These are phyloP conservation scores for Aurelia aurita DNA, from an alignment of 30 jellyfish, hydroid and myxozoan species.

Conservation along the genomic window DNA sequence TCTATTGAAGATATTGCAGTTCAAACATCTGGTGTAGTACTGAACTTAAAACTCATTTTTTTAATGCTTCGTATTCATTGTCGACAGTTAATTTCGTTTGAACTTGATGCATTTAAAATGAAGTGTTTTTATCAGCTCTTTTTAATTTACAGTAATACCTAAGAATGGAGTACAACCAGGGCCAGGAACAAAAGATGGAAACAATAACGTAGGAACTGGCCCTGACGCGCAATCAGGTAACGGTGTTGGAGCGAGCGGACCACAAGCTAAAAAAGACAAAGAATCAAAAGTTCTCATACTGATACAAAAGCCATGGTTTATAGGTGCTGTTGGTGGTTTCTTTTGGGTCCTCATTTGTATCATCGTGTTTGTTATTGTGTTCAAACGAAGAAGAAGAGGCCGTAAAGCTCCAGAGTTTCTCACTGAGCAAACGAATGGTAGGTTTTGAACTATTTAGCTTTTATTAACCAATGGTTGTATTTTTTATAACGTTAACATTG, in stretches of 20 bases:
- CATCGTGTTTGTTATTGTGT: slow-evolving; percentile 72
- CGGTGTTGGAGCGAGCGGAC: slow-evolving; percentile 14
- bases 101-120: too few relatives aligned
- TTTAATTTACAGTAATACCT: too few relatives aligned
- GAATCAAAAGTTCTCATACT: slow-evolving; percentile 50
- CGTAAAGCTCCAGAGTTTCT: slow-evolving; percentile 44
- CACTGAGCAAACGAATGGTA: slow-evolving; percentile 83
- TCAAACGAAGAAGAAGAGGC: slow-evolving; percentile 66
- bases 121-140: too few relatives aligned
- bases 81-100: too few relatives aligned
- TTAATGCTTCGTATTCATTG: too few relatives aligned
- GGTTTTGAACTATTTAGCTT: too few relatives aligned
- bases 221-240: slow-evolving; percentile 1
- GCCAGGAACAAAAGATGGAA: background rate
- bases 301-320: slow-evolving; percentile 93
- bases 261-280: slow-evolving; percentile 16
- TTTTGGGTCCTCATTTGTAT: slow-evolving; percentile 64
- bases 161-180: too few relatives aligned
- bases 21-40: too few relatives aligned
- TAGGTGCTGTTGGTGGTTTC: slow-evolving; percentile 89
- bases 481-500: too few relatives aligned
- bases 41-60: too few relatives aligned
- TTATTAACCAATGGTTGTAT: too few relatives aligned
- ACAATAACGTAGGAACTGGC: slow-evolving; percentile 6
- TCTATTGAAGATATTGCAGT: too few relatives aligned